phyloP scores from a whole-genome alignment of 2,113 vertebrate genomes.

The Pteronura brasiliensis region DNA sequence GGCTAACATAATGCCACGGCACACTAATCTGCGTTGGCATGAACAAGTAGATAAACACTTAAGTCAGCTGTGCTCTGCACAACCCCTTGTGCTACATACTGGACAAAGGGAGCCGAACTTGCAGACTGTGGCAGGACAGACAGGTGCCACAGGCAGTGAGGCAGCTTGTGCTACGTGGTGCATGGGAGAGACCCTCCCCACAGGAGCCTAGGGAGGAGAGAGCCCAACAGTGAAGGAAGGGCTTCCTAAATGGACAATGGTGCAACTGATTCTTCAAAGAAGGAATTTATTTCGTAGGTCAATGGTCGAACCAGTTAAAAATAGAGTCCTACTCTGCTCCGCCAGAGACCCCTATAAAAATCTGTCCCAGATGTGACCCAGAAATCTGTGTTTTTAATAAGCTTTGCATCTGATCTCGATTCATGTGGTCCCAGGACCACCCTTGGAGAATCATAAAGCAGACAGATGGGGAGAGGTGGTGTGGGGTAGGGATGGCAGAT shows the following conservation, averaged over 20 bases:
- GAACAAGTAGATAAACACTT: not conserved
- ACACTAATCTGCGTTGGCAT: not conserved
- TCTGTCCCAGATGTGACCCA: not conserved
- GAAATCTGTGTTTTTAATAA: constrained; percentile 31
- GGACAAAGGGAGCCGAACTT: not conserved
- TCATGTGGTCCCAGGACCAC: not conserved
- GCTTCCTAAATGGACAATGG: not conserved
- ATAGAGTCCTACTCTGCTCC: not conserved
- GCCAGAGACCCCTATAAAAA: not conserved
- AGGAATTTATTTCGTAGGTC: not conserved
- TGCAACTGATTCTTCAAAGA: not conserved
- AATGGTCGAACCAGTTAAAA: not conserved
- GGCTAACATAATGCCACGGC: not conserved
- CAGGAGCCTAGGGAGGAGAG: not conserved
- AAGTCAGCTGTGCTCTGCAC: not conserved
- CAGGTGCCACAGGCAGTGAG: not conserved
- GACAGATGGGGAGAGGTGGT: not conserved
- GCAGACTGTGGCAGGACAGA: not conserved
- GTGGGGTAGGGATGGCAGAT: too few relatives aligned
- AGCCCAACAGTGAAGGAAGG: not conserved
- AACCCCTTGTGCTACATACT: not conserved
- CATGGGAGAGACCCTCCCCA: not conserved
- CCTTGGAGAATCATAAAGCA: not conserved
- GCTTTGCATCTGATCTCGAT: not conserved
- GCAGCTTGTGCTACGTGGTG: accelerated